Base-by-base conservation (phyloP, 2,888 invertebrate genomes). In the Bombyx huttoni region DNA sequence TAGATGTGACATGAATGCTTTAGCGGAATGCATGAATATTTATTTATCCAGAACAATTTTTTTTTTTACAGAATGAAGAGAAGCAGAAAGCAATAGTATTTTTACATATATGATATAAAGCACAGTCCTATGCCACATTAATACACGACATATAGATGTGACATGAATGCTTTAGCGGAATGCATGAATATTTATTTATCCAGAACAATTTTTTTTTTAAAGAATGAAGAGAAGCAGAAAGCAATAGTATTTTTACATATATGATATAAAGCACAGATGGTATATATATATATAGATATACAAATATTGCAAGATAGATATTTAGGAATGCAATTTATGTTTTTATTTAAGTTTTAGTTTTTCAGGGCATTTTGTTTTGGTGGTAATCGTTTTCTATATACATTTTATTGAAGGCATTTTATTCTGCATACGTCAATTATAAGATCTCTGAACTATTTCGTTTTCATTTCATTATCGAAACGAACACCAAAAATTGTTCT, bases 21-120 rank as follows among this genome's bases (percentile, higher is more conserved):
- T 40, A 40, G 40, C 40, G 12, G 40, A 40, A 40, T 40, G 40
- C 40, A 40, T 40, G 40, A 40, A 40, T 40, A 40, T 40, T 40
- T 40, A 40, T 40, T 40, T 40, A 40, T 40, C 84, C 85, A 84
- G 84, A 85, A 85, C 85, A 82, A 84, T 85, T 84, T 85, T 84
- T 83, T 40, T 40, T 40, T 40, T 40, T 40, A 40, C 8, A 40
- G 40, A 40, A 40, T 40, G 40, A 40, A 40, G 40, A 40, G 40
- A 40, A 40, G 40, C 40, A 40, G 40, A 12, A 40, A 40, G 40
- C 40, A 40, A 40, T 40, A 40, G 40, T 40, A 40, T 40, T 40
- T 40, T 40, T 40, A 40, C 1, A 40, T 40, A 40, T 10, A 40
- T 8, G 40, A 10, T 40, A 40, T 40, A 40, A 40, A 40, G 40